A percentile compares a stretch with the other conserved stretches of the same genome.
Evolutionary conservation across 2,888 invertebrate species (phyloP).

Genomic region (Polylopha cassiicola): DNA sequence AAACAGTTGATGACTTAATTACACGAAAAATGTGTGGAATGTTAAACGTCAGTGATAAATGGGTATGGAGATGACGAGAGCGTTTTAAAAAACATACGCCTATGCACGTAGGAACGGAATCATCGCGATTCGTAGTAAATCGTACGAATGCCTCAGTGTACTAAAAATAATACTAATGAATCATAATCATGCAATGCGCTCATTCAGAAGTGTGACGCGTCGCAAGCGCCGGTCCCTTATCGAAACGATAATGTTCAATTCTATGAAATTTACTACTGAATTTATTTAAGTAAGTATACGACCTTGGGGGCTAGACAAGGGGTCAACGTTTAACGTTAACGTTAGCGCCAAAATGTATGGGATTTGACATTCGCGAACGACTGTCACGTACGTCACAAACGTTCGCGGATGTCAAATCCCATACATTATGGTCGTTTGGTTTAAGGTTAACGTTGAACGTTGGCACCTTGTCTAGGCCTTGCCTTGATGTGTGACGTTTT

Average conservation of each 20-base stretch:
- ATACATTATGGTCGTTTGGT: no score
- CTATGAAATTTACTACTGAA: conserved; percentile 8
- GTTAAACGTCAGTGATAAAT: conserved; percentile 1
- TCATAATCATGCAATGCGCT: conserved; percentile 53
- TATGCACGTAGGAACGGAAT: conserved; percentile 45
- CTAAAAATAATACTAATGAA: conserved; percentile 64
- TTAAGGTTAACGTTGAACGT: no score
- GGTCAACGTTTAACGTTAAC: no score
- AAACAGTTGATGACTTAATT: conserved; percentile 14
- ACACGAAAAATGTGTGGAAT: conserved; percentile 12
- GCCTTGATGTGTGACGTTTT: no score
- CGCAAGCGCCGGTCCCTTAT: conserved; percentile 47
- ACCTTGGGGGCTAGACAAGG: conserved; percentile 12
- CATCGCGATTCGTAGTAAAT: conserved; percentile 62
- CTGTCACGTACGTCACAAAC: no score
- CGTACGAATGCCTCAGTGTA: conserved; percentile 44
- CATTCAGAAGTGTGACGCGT: conserved; percentile 55
- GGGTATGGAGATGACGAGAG: conserved; percentile 12
- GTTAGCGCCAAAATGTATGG: no score
- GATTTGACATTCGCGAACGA: no score
- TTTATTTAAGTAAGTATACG: neutral
- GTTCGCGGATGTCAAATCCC: no score
- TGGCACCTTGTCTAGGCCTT: no score
- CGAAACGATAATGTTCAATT: conserved; percentile 33
- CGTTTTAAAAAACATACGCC: conserved; percentile 13